These are phyloP conservation scores for Amblyjoppa proteus DNA, from an alignment of 2,888 invertebrate species.

Conservation along the genomic window DNA sequence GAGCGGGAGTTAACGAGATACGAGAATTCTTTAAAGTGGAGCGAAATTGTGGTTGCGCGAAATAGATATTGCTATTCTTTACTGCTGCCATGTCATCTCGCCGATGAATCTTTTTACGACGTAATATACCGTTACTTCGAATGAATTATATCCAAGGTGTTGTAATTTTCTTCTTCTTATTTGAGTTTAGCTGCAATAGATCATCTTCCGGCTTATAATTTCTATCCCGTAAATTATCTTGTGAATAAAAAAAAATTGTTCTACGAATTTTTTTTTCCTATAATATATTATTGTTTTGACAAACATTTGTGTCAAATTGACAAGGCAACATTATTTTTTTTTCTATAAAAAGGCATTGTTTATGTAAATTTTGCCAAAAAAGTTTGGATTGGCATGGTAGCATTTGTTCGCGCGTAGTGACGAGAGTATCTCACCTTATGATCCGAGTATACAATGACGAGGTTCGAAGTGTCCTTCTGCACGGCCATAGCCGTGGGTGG, in stretches of 20 bases:
- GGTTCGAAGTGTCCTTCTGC: slow-evolving; percentile 86
- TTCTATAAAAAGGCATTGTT: slow-evolving; percentile 5
- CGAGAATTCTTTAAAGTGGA: slow-evolving; percentile 39
- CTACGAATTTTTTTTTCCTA: background rate
- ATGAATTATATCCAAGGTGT: slow-evolving; percentile 21
- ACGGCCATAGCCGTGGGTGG: slow-evolving; percentile 91
- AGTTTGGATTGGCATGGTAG: background rate
- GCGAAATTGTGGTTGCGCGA: slow-evolving; percentile 60
- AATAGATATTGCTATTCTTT: slow-evolving; percentile 71
- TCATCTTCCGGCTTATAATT: background rate
- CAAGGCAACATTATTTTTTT: background rate
- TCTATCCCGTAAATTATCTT: background rate
- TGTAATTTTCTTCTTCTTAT: background rate
- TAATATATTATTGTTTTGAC: background rate
- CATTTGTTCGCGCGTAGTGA: background rate
- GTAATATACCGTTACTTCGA: slow-evolving; percentile 29
- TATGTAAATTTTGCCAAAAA: background rate
- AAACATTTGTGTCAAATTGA: background rate
- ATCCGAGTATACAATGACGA: slow-evolving; percentile 92
- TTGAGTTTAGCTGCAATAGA: background rate
- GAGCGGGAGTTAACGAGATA: slow-evolving; percentile 52
- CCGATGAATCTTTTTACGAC: slow-evolving; percentile 65
- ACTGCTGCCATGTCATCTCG: slow-evolving; percentile 63
- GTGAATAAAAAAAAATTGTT: background rate
- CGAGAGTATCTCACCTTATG: slow-evolving; percentile 87